Evolutionary conservation across 1,140 invertebrate genomes (phyloP).

Genomic region (Micrasema minimum): DNA sequence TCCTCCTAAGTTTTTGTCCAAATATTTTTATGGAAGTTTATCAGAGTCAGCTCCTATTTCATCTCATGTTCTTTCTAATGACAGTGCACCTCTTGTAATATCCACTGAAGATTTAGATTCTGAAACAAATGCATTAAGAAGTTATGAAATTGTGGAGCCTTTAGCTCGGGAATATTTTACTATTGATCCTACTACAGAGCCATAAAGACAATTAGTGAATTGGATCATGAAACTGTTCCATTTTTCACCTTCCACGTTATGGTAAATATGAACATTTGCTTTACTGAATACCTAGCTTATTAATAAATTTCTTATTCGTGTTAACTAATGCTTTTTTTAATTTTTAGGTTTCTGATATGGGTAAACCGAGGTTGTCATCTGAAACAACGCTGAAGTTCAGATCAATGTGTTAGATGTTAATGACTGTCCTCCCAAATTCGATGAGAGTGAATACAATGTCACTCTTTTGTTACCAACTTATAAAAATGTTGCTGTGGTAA

Average conservation of each 20-base stretch:
- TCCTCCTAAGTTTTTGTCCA: constrained; percentile 79
- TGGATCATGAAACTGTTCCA: constrained; percentile 85
- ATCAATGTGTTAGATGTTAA: constrained; percentile 88
- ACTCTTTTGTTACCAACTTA: constrained; percentile 85
- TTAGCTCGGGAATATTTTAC: constrained; percentile 80
- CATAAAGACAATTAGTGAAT: constrained; percentile 77
- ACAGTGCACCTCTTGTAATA: constrained; percentile 80
- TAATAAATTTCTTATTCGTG: not conserved
- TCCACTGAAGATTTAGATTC: constrained; percentile 83
- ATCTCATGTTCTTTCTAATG: constrained; percentile 76
- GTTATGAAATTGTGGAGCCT: constrained; percentile 86
- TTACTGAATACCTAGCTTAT: not conserved
- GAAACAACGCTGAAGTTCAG: constrained; percentile 77
- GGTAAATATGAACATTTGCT: constrained; percentile 55
- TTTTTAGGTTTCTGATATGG: constrained; percentile 81
- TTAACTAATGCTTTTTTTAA: not conserved
- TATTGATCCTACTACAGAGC: constrained; percentile 90
- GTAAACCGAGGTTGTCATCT: constrained; percentile 82
- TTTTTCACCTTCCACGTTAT: constrained; percentile 83
- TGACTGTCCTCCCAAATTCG: constrained; percentile 85
- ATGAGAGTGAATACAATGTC: constrained; percentile 76
- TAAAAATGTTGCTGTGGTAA: constrained; percentile 75
- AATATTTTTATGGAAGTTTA: constrained; percentile 75
- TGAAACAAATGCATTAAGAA: constrained; percentile 82
- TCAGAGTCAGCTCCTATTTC: constrained; percentile 77